Evolutionary conservation across 2,888 invertebrate species (phyloP), one percentile per base, ranked within the genome.

Genomic region (Stictocephala bisonia): DNA sequence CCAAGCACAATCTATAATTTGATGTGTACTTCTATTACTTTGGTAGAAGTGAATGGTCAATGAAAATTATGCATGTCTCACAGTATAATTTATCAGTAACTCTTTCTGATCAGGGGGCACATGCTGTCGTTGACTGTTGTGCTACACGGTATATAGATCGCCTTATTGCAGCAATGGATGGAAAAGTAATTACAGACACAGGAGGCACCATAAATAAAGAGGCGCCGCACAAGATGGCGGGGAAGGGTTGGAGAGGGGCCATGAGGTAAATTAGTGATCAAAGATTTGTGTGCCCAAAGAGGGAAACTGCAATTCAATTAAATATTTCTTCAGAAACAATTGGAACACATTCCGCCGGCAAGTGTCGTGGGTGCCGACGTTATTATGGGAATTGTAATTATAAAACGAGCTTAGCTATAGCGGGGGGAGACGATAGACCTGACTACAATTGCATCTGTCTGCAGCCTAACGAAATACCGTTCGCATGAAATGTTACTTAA

Each of bases 311-410:
- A 72, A 76, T 75, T 75, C 75, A 76, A 76, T 76, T 76, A 76
- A 75, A 75, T 76, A 76, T 77, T 77, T 76, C 76, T 76, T 77
- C 77, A 76, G 77, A 76, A 77, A 77, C 76, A 77, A 76, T 76
- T 75, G 73, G 72, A 77, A 75, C 69, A 75, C 75, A 64, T 75
- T 75, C 72, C 68, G 68, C 48, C 22, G 40, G 73, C 60, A 24
- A 60, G 44, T 64, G 71, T 58, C 20, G 22, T 44, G 71, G 27
- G 71, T 56, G 44, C 44, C 68, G 69, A 53, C 73, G 60, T 73
- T 73, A 73, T 70, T 69, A 73, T 69, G 60, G 58, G 68, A 73
- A 60, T 69, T 67, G 73, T 73, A 73, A 73, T 73, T 73, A 73
- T 73, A 73, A 73, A 73, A 73, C 73, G 29, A 51, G 44, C 4